phyloP scores from a whole-genome alignment of 2,888 invertebrate species.

The Papilio protenor region DNA sequence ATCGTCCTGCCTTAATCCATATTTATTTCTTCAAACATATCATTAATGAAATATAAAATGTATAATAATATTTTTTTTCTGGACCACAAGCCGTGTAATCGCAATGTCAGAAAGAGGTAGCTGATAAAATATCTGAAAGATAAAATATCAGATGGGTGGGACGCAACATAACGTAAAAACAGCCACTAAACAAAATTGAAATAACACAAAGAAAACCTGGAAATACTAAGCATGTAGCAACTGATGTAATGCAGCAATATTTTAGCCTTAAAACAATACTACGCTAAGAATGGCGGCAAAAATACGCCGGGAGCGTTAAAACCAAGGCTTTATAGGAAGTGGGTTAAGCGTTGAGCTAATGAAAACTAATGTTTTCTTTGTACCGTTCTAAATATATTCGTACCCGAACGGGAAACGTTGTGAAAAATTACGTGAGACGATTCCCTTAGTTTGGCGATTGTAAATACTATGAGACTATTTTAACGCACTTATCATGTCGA shows the following conservation, averaged over 20 bases:
- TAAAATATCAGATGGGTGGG: no score
- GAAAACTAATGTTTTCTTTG: slow-evolving; percentile 47
- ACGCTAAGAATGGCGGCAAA: slow-evolving; percentile 36
- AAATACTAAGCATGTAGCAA: slow-evolving; percentile 25
- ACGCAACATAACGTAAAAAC: background rate
- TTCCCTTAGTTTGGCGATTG: background rate
- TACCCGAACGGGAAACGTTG: slow-evolving; percentile 33
- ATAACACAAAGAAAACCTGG: slow-evolving; percentile 7
- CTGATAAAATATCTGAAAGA: no score
- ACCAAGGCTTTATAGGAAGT: slow-evolving; percentile 45
- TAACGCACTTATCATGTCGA: no score
- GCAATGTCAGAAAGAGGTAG: background rate
- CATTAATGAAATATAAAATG: slow-evolving; percentile 47
- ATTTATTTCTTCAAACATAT: slow-evolving; percentile 64
- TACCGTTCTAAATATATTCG: slow-evolving; percentile 43
- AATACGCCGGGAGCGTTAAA: slow-evolving; percentile 42
- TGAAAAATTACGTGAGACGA: slow-evolving; percentile 8
- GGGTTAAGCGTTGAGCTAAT: slow-evolving; percentile 47
- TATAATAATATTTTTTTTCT: slow-evolving; percentile 60
- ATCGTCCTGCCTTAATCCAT: slow-evolving; percentile 62
- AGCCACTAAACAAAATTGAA: background rate
- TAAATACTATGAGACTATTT: no score
- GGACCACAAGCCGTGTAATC: slow-evolving; percentile 26
- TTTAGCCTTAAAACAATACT: slow-evolving; percentile 43
- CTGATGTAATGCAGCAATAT: slow-evolving; percentile 41